A percentile compares a stretch with the other conserved stretches of the same genome.
phyloP scores from a whole-genome alignment of 2,797 vertebrate genomes.

The Peromyscus attwateri region DNA sequence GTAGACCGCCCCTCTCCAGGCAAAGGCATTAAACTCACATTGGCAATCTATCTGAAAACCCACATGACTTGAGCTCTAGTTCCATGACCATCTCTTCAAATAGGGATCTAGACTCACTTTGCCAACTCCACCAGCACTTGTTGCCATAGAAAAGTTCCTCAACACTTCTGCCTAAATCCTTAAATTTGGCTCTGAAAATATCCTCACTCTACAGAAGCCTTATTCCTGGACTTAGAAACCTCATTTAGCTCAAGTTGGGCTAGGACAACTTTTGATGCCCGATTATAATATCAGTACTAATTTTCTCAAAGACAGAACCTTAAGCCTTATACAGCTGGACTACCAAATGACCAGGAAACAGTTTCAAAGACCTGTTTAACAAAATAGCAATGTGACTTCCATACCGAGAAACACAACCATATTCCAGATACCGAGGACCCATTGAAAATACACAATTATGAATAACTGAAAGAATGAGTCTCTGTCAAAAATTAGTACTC shows the following conservation, averaged over 20 bases:
- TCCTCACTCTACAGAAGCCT: not conserved
- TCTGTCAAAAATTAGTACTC: not conserved
- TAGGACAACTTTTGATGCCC: not conserved
- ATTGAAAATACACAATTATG: not conserved
- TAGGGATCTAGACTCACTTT: not conserved
- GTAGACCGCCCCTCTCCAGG: not conserved
- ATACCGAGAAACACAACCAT: not conserved
- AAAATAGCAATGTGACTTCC: not conserved
- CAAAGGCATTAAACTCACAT: not conserved
- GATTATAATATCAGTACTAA: not conserved
- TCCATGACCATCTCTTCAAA: not conserved
- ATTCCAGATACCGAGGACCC: not conserved
- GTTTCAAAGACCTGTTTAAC: not conserved
- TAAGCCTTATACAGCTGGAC: not conserved
- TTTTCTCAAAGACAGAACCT: not conserved
- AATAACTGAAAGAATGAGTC: not conserved
- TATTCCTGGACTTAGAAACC: not conserved
- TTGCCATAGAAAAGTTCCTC: not conserved
- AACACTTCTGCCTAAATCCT: not conserved
- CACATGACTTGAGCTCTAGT: accelerated
- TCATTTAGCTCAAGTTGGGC: not conserved
- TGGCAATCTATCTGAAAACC: not conserved
- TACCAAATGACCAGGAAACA: not conserved
- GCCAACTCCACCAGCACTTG: not conserved
- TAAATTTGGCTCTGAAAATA: not conserved